Evolutionary conservation across 2,888 invertebrate genomes (phyloP), one percentile per base, ranked within the genome.

Genomic region (Tenthredo amoena): DNA sequence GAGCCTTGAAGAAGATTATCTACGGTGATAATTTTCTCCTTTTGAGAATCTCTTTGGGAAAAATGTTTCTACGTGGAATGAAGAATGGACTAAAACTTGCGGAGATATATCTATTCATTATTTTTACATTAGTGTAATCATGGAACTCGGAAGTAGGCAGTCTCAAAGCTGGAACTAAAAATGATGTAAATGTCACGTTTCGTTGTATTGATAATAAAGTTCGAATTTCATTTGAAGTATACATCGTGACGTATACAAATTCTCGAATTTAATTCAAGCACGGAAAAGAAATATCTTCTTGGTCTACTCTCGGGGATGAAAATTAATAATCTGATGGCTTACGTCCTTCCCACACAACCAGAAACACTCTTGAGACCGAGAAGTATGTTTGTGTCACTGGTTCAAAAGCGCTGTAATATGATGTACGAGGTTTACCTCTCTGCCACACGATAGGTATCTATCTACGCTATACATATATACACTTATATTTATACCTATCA

Each of bases 391-490:
- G 43, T 74, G 72, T 43, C 72, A 74, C 72, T 12, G n/a, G 72
- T 26, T 74, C 72, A 74, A 21, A 74, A 74, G 43, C 72, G 72
- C 15, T 74, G 21, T 74, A 43, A 74, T 43, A 43, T 43, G 72
- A 74, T 74, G 72, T 74, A 74, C 72, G 72, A 43, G 72, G 72
- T 43, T 74, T 43, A 43, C 43, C 72, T 18, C 72, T 43, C 43
- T 40, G n/a, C 6, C 21, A 18, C 26, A 43, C n/a, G 72, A 74
- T 43, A 74, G 68, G 68, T 68, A 68, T 68, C 68, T 68, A 68
- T 21, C 68, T 34, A 68, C 34, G 15, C 26, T 26, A 12, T 26
- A 9, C 26, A 4, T 26, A 4, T 26, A 62, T 26, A 26, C 26
- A 34, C 10, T 26, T 71, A 18, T 37, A 71, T 34, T 34, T 40